phyloP scores from a whole-genome alignment of 2,113 vertebrate species.

The Ramphastos sulfuratus region DNA sequence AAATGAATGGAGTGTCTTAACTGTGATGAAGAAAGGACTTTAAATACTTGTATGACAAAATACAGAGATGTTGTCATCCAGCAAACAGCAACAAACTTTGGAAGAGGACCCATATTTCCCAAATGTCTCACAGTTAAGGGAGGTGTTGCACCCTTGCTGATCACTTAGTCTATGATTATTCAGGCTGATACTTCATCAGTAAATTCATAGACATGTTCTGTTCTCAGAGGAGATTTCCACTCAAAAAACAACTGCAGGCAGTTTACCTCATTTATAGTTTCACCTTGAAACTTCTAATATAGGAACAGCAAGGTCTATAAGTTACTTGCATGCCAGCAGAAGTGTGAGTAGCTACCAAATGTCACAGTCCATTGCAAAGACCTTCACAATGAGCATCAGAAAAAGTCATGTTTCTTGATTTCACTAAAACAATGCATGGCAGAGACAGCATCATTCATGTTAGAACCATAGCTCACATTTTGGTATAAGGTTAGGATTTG shows the following conservation, averaged over 20 bases:
- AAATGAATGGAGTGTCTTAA: not conserved
- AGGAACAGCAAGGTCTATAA: not conserved
- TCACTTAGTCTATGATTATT: rapidly evolving
- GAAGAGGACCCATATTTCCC: not conserved
- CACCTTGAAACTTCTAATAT: not conserved
- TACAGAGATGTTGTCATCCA: not conserved
- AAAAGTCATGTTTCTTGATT: not conserved
- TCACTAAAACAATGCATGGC: not conserved
- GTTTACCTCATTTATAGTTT: not conserved
- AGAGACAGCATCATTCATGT: not conserved
- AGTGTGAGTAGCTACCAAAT: not conserved
- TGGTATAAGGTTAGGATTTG: not conserved
- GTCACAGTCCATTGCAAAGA: not conserved
- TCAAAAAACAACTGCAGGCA: not conserved
- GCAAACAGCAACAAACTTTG: not conserved
- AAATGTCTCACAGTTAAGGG: not conserved
- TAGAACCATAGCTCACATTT: not conserved
- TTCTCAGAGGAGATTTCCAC: not conserved
- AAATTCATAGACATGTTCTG: not conserved
- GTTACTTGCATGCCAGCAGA: not conserved
- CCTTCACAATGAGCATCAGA: rapidly evolving
- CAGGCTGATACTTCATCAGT: rapidly evolving
- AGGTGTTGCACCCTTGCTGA: not conserved
- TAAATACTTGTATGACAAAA: not conserved
- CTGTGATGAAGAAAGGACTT: not conserved